These are phyloP conservation scores for Salvelinus namaycush DNA, from an alignment of 2,113 vertebrate genomes.

Conservation along the genomic window DNA sequence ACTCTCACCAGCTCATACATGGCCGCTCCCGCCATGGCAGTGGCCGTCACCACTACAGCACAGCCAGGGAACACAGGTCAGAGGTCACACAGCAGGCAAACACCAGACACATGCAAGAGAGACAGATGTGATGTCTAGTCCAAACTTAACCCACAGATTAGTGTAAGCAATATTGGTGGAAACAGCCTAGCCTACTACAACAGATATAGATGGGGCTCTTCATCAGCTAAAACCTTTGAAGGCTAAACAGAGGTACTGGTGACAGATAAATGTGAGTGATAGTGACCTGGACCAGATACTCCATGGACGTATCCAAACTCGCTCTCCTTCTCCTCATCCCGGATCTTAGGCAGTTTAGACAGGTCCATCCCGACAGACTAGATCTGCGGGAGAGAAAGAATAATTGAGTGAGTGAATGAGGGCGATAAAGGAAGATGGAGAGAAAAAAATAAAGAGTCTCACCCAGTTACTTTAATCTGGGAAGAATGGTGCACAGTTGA, in stretches of 20 bases:
- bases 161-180: too few species aligned
- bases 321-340: constrained; percentile 89
- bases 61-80: not conserved
- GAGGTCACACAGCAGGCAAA: not conserved
- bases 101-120: not conserved
- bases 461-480: not conserved
- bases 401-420: not conserved
- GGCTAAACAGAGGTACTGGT: not conserved
- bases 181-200: not conserved
- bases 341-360: constrained; percentile 91
- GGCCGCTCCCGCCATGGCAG: constrained; percentile 90
- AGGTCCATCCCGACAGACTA: constrained; percentile 85
- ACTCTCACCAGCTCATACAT: constrained; percentile 95
- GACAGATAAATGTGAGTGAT: not conserved
- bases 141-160: too few species aligned
- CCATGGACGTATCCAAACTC: constrained; percentile 93
- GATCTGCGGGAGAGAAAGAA: constrained; percentile 40
- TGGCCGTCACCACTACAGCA: constrained; percentile 84
- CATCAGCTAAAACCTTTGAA: too few species aligned
- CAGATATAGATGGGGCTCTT: not conserved
- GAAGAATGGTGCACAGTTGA: too few species aligned
- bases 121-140: not conserved
- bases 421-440: not conserved
- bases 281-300: constrained; percentile 93
- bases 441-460: not conserved